Conservation (phyloP, 1,140 invertebrate species). For the Aphis craccivora region DNA sequence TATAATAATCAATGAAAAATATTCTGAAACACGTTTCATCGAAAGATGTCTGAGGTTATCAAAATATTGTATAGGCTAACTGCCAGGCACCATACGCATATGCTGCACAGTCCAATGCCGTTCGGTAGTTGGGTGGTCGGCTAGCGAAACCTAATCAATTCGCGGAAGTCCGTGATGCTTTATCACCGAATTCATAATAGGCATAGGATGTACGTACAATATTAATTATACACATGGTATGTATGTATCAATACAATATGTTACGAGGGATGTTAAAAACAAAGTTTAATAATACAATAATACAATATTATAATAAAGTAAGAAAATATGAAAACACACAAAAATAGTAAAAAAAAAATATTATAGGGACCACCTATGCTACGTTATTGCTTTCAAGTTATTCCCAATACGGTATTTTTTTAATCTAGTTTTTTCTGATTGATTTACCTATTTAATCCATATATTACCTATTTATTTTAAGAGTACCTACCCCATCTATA, state of each 20-base stretch:
- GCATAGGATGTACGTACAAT: background rate
- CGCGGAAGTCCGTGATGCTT: background rate
- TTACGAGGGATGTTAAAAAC: background rate
- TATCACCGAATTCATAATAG: background rate
- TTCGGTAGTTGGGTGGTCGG: background rate
- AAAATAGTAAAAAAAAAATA: background rate
- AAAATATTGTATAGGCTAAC: background rate
- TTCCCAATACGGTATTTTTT: background rate
- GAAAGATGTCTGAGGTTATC: slow-evolving; percentile 29
- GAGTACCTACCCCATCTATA: too few species aligned
- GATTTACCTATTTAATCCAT: background rate
- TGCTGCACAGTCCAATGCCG: slow-evolving; percentile 1
- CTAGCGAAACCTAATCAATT: slow-evolving; percentile 13
- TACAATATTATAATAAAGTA: background rate
- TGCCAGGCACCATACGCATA: background rate
- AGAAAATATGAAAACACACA: background rate
- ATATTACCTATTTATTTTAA: background rate
- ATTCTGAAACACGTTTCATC: background rate
- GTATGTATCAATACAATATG: background rate
- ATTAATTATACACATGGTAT: background rate
- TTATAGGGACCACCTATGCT: background rate
- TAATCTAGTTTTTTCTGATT: background rate
- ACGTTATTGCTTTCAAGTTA: background rate
- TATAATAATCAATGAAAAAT: background rate
- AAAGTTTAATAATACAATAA: background rate